These are phyloP conservation scores for Pterostichus madidus DNA, from an alignment of 2,888 invertebrate species.

Conservation along the genomic window DNA sequence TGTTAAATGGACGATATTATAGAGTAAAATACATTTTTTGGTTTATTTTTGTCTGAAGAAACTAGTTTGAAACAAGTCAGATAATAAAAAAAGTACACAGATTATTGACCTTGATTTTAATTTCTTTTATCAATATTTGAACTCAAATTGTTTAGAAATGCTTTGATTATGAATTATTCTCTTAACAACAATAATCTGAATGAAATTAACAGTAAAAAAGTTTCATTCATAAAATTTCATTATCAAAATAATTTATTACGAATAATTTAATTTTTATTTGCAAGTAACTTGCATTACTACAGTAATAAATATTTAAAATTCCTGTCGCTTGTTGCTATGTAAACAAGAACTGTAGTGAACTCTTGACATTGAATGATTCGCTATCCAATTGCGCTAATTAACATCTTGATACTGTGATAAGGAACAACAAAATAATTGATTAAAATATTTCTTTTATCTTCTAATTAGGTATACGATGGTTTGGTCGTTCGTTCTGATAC, in stretches of 20 bases:
- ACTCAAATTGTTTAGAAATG: slow-evolving; percentile 10
- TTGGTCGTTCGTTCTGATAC: slow-evolving; percentile 96
- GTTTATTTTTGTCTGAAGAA: slow-evolving; percentile 47
- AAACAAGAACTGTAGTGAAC: slow-evolving; percentile 30
- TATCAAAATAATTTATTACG: no score
- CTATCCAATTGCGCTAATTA: background rate
- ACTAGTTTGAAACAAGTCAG: slow-evolving; percentile 46
- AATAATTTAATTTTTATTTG: no score
- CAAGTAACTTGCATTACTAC: no score
- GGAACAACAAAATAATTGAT: background rate
- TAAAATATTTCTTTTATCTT: background rate
- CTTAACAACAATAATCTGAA: background rate
- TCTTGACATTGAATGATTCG: slow-evolving; percentile 10
- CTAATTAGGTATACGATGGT: slow-evolving; percentile 90
- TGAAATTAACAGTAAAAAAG: slow-evolving; percentile 5
- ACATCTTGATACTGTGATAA: slow-evolving; percentile 34
- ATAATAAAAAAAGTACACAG: slow-evolving; percentile 8
- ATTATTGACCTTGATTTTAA: slow-evolving; percentile 46
- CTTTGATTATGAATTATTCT: background rate
- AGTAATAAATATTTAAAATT: slow-evolving; percentile 23
- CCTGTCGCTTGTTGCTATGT: slow-evolving; percentile 54
- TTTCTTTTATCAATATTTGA: slow-evolving; percentile 21
- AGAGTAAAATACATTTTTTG: slow-evolving; percentile 26
- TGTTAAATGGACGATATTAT: background rate
- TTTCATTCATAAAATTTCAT: no score